A percentile compares a stretch with the other conserved stretches of the same genome.
These are phyloP conservation scores for Ianthella basta DNA, from an alignment of 37 sponge, comb jelly and placozoan species.

Conservation along the genomic window DNA sequence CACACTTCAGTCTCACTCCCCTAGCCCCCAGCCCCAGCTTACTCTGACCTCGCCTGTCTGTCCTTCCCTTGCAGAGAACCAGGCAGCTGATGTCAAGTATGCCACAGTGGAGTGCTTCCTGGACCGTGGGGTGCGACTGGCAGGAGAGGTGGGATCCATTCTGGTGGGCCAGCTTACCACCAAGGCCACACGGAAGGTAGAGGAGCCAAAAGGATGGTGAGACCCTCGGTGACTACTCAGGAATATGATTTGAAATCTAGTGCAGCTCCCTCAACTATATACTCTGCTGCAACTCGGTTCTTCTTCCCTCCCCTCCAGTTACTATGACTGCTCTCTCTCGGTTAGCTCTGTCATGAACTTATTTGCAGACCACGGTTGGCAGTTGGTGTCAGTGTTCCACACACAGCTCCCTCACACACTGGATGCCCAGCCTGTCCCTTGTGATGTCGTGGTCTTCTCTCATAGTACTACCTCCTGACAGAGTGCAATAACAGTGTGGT, in stretches of 20 bases:
- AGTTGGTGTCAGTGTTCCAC: constrained; percentile 57
- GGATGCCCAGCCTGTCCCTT: neutral
- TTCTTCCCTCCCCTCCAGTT: constrained; percentile 28
- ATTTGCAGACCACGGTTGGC: constrained; percentile 74
- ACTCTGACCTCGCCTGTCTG: no score
- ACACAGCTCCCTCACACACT: constrained; percentile 17
- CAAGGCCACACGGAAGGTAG: constrained; percentile 33
- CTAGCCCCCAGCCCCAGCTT: no score
- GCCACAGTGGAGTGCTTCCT: constrained; percentile 63
- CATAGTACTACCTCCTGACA: neutral
- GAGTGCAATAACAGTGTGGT: neutral
- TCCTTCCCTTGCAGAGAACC: constrained; percentile 16
- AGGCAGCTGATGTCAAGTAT: constrained; percentile 47
- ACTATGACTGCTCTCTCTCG: constrained; percentile 43
- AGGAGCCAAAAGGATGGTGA: constrained; percentile 70
- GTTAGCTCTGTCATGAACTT: constrained; percentile 56
- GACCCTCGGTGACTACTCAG: neutral
- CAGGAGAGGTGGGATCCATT: constrained; percentile 50
- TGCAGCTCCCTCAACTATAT: neutral
- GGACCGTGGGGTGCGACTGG: constrained; percentile 52
- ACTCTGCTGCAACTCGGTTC: neutral
- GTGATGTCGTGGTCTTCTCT: neutral
- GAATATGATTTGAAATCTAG: neutral
- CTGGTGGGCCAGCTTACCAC: constrained; percentile 45
- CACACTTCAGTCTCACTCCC: no score